Evolutionary conservation across 2,888 invertebrate genomes (phyloP).

Genomic region (Hypomecis atomaria): DNA sequence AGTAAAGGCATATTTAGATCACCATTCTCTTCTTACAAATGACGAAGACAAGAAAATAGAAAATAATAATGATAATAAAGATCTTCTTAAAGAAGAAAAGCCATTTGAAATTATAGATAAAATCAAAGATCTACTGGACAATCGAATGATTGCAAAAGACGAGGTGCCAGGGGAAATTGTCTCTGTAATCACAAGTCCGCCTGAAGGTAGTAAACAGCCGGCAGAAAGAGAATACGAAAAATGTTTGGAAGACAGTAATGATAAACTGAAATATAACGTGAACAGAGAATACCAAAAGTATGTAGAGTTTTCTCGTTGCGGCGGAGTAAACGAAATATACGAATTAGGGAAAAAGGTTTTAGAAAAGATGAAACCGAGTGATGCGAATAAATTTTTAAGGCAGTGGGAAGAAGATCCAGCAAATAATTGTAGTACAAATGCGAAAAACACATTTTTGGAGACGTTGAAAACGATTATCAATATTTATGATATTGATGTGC

Average conservation of each 20-base stretch:
- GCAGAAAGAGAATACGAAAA: neutral
- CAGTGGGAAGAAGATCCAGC: neutral
- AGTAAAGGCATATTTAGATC: slow-evolving; percentile 7
- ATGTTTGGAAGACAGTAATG: neutral
- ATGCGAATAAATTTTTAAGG: slow-evolving; percentile 4
- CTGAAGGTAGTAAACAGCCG: neutral
- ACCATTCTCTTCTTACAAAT: slow-evolving; percentile 1
- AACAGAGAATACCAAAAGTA: slow-evolving; percentile 5
- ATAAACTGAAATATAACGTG: neutral
- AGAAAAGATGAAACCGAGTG: neutral
- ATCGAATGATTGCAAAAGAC: neutral
- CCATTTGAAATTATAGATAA: neutral
- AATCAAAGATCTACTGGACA: neutral
- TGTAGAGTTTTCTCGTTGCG: neutral
- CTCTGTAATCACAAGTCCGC: neutral
- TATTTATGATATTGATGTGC: neutral
- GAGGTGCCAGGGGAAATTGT: neutral
- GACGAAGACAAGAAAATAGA: neutral
- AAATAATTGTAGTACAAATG: neutral
- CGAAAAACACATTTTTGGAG: neutral
- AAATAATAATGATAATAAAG: neutral
- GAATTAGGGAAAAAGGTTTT: neutral
- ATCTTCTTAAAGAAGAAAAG: neutral
- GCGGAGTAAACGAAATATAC: neutral
- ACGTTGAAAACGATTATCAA: neutral